Conservation (phyloP, 2,888 invertebrate species). For the Diaphora mendica region DNA sequence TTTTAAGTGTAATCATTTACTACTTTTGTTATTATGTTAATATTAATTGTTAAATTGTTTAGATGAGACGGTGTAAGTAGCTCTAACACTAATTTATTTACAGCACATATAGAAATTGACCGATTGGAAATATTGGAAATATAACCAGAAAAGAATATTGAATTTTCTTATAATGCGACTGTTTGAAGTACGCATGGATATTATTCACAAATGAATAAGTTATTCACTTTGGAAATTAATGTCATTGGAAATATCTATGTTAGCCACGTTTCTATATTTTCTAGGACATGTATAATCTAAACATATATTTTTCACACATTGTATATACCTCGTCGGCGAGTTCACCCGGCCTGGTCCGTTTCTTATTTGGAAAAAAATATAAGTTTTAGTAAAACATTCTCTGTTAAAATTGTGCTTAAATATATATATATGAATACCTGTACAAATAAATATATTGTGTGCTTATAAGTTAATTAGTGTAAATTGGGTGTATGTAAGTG, state of each 20-base stretch:
- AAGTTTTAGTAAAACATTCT: constrained; percentile 82
- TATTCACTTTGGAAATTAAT: constrained; percentile 71
- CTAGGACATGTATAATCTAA: constrained; percentile 80
- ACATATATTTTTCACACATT: constrained; percentile 82
- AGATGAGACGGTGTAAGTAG: constrained; percentile 75
- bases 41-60: constrained; percentile 59
- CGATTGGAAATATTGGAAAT: constrained; percentile 24
- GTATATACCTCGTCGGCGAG: constrained; percentile 90
- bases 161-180: constrained; percentile 29
- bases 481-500: constrained; percentile 41
- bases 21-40: constrained; percentile 40
- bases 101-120: constrained; percentile 37
- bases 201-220: constrained; percentile 41
- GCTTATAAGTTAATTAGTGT: constrained; percentile 47
- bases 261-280: constrained; percentile 81
- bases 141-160: constrained; percentile 29
- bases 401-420: constrained; percentile 76
- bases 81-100: constrained; percentile 54
- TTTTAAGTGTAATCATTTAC: constrained; percentile 43
- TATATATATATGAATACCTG: constrained; percentile 56
- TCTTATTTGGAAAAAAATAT: constrained; percentile 87
- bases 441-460: constrained; percentile 51
- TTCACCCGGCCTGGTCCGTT: constrained; percentile 93
- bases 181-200: constrained; percentile 30
- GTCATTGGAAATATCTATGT: constrained; percentile 77